A percentile compares a stretch with the other conserved stretches of the same genome.
Conservation (phyloP, 2,113 vertebrate species). For the Hystrix cristata region DNA sequence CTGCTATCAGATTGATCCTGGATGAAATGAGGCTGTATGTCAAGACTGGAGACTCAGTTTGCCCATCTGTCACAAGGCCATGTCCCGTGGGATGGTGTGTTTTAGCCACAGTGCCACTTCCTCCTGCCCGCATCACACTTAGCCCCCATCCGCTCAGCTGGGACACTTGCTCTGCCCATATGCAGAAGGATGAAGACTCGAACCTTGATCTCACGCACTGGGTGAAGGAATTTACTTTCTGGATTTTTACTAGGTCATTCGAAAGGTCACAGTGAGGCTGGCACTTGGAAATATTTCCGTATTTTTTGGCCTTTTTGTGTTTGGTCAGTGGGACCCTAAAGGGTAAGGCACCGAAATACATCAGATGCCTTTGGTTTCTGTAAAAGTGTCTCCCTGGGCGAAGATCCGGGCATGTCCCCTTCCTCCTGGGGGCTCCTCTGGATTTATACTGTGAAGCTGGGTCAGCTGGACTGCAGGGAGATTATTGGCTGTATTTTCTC, state of each 20-base stretch:
- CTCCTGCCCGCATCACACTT: fast-evolving
- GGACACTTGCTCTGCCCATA: fast-evolving
- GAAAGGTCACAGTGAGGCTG: slow-evolving; percentile 58
- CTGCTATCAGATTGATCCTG: slow-evolving; percentile 60
- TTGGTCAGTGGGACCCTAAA: slow-evolving; percentile 44
- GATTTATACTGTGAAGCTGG: background rate
- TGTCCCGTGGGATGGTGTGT: fast-evolving
- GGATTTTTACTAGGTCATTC: background rate
- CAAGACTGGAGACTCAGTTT: slow-evolving; percentile 51
- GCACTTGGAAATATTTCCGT: slow-evolving; percentile 63
- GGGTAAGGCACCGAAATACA: slow-evolving; percentile 49
- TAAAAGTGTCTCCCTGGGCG: background rate
- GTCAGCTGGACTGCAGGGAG: background rate
- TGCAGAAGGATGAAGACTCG: slow-evolving; percentile 45
- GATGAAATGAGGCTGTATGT: slow-evolving; percentile 40
- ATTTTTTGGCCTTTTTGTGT: slow-evolving; percentile 66
- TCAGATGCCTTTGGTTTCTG: slow-evolving; percentile 45
- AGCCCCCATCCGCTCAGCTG: background rate
- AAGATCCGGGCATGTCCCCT: background rate
- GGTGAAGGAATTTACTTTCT: background rate
- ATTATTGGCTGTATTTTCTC: background rate
- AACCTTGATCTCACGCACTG: slow-evolving; percentile 58
- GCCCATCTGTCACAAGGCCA: background rate
- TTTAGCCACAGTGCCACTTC: background rate
- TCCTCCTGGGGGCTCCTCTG: background rate